Percentiles rank a stretch among this genome's conserved stretches.
Evolutionary conservation across 2,797 vertebrate species (phyloP).

Genomic region (Clarias platycephalus): DNA sequence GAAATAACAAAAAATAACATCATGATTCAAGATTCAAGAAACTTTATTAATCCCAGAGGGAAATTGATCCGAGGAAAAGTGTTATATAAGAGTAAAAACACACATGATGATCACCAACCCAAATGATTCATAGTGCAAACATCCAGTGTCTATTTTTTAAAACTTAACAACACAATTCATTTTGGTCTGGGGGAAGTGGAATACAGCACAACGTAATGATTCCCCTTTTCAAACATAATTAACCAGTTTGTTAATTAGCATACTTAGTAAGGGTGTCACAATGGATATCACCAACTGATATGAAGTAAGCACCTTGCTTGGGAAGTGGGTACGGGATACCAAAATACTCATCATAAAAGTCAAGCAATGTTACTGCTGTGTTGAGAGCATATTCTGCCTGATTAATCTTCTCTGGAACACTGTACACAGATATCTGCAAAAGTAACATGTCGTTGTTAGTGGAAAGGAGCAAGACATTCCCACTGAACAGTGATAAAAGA

Average conservation of each 20-base stretch:
- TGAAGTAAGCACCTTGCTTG: conserved; percentile 80
- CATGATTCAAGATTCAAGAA: no score
- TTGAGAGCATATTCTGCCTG: conserved; percentile 84
- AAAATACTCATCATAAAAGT: conserved; percentile 93
- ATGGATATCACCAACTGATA: neutral
- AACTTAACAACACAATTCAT: neutral
- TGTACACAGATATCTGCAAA: conserved; percentile 83
- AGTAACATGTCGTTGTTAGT: neutral
- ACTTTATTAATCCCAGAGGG: no score
- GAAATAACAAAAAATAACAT: neutral
- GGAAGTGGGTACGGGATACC: conserved; percentile 89
- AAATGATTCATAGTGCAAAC: neutral
- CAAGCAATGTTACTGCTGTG: conserved; percentile 84
- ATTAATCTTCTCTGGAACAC: conserved; percentile 83
- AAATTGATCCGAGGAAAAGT: no score
- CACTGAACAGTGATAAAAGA: neutral
- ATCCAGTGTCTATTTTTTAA: no score
- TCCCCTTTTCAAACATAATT: neutral
- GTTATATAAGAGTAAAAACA: no score
- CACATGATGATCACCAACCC: neutral
- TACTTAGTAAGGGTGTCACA: neutral
- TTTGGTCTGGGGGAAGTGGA: neutral
- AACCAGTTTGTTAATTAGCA: neutral
- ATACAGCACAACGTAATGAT: neutral
- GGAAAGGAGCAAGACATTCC: neutral